Conservation (phyloP, 2,113 vertebrate species). For the Muscicapa adusta region DNA sequence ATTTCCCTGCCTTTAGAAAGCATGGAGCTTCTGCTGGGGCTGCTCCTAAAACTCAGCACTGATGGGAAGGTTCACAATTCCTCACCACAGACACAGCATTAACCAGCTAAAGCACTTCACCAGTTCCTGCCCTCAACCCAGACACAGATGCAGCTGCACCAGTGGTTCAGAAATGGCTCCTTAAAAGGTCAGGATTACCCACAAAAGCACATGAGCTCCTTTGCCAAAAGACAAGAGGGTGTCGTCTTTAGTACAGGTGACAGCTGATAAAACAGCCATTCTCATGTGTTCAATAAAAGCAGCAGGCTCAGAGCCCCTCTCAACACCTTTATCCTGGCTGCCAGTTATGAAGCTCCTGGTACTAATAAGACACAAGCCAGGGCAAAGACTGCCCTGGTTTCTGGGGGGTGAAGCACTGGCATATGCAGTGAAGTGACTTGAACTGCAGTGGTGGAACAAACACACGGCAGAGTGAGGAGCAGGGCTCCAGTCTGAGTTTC, state of each 20-base stretch:
- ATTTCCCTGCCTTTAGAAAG: background rate
- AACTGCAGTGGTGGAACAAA: background rate
- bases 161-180: background rate
- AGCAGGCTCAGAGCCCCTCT: background rate
- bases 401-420: background rate
- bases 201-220: background rate
- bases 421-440: background rate
- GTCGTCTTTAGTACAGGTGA: background rate
- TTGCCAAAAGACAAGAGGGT: background rate
- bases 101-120: background rate
- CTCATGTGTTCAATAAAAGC: conserved; percentile 2
- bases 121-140: fast-evolving
- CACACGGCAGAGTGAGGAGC: fast-evolving
- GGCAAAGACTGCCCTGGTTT: background rate
- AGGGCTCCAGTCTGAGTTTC: background rate
- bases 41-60: background rate
- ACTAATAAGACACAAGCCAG: background rate
- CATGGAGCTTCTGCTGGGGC: background rate
- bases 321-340: conserved; percentile 36
- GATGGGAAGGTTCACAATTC: background rate
- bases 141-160: background rate
- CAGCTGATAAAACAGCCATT: conserved; percentile 29
- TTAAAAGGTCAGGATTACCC: background rate
- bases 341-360: background rate
- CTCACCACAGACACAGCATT: background rate